Evolutionary conservation across 2,113 vertebrate species (phyloP).

Genomic region (Xenus cinereus): DNA sequence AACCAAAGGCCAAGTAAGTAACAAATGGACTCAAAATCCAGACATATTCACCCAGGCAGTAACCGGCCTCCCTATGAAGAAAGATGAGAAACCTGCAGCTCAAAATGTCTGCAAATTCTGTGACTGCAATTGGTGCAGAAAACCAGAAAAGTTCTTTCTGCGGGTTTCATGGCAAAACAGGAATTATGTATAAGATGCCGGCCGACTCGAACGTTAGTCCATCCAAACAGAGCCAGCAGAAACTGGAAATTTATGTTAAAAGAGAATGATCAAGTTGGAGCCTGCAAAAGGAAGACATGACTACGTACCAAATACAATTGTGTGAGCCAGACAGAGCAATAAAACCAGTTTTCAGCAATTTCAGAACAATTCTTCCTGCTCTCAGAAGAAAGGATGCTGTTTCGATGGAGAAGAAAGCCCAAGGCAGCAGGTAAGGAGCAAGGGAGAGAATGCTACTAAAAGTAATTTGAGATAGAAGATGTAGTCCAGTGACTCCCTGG

Average conservation of each 20-base stretch:
- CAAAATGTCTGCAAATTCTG: background rate
- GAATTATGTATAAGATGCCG: background rate
- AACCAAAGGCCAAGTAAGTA: background rate
- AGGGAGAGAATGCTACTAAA: background rate
- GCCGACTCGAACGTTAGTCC: background rate
- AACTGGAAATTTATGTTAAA: background rate
- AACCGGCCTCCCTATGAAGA: background rate
- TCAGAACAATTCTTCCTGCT: background rate
- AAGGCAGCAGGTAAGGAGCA: background rate
- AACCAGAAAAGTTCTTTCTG: background rate
- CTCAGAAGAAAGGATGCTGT: fast-evolving
- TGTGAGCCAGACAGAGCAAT: background rate
- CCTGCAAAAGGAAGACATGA: background rate
- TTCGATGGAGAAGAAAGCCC: background rate
- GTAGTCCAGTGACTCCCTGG: background rate
- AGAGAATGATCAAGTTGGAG: background rate
- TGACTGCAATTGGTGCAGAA: background rate
- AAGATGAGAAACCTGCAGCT: background rate
- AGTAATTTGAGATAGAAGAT: background rate
- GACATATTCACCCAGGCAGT: background rate
- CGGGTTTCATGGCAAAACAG: background rate
- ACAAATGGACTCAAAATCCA: background rate
- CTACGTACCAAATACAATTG: background rate
- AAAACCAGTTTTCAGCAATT: background rate
- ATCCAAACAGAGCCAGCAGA: background rate